Base-by-base conservation (phyloP, 2,797 vertebrate species). In the Hoplostethus mediterraneus region DNA sequence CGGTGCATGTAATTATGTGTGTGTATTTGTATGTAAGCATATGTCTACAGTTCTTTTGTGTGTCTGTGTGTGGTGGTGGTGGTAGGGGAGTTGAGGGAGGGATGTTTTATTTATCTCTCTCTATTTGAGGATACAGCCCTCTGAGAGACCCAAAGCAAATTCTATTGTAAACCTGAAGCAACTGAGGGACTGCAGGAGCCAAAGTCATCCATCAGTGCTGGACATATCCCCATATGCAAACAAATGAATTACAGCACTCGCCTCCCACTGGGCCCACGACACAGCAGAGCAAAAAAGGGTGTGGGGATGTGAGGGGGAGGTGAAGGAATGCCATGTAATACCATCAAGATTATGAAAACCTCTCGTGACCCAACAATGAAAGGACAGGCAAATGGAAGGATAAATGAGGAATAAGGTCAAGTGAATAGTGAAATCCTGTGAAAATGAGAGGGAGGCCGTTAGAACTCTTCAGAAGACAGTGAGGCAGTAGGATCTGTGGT, bases 141-240 rank as follows among this genome's bases (percentile, higher is more conserved):
- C 77, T 74, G 92, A 92, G 92, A 90, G 67, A 62, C 73, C 85
- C 63, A 74, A 73, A 85, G 76, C 55, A 87, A 81, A 84, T 87
- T 89, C 81, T 86, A 80, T 82, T 87, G 82, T 87, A 92, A 89
- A 90, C 75, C 77, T 55, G 7, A 64, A 68, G 75, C 83, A 85
- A 81, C 75, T 71, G 75, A 82, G 88, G 75, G 71, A 84, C 75
- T 67, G 77, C 36, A 8, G 68, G 75, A 82, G 78, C 86, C 82
- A 67, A 79, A 88, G 80, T 81, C 91, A 94, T 94, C 89, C 86
- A 92, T 95, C 94, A 94, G 81, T 57, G 79, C 64, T 73, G 86
- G 85, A 90, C 85, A 82, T 73, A 84, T 91, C 78, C 70, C 90
- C 77, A 82, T 90, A 91, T 90, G 89, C 88, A 93, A 89, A 92